Percentiles rank a stretch among this genome's conserved stretches.
Conservation (phyloP, 1,140 invertebrate species). For the Pogonognathellus flavescens region DNA sequence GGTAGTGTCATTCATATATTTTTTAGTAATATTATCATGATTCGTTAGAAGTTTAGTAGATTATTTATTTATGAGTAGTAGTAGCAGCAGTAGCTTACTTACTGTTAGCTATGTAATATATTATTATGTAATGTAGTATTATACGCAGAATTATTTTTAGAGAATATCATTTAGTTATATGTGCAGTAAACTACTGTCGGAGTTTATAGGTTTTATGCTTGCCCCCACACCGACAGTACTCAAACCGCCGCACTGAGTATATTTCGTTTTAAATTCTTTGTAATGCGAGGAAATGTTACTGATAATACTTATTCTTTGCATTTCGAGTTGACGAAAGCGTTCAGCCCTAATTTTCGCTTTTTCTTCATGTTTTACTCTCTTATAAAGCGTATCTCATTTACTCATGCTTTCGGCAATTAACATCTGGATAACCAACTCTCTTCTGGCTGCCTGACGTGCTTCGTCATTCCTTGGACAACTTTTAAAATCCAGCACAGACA, state of each 20-base stretch:
- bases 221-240: constrained; percentile 36
- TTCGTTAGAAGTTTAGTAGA: constrained; percentile 14
- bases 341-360: constrained; percentile 51
- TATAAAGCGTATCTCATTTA: constrained; percentile 61
- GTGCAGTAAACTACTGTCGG: constrained; percentile 33
- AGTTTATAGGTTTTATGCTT: neutral
- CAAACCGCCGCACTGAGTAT: constrained; percentile 34
- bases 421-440: constrained; percentile 59
- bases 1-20: constrained; percentile 17
- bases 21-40: constrained; percentile 8
- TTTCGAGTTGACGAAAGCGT: constrained; percentile 27
- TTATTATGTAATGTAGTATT: no score
- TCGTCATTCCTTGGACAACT: constrained; percentile 52
- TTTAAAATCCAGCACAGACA: constrained; percentile 54
- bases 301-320: constrained; percentile 57
- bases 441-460: constrained; percentile 47
- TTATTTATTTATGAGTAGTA: neutral
- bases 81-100: neutral
- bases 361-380: constrained; percentile 57
- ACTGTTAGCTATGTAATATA: neutral
- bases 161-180: constrained; percentile 11
- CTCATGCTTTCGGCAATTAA: constrained; percentile 61
- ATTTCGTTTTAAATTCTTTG: constrained; percentile 47
- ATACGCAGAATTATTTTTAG: no score
- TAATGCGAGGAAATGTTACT: constrained; percentile 55